Conservation (phyloP, 1,140 invertebrate genomes). For the Drosophila tani region DNA sequence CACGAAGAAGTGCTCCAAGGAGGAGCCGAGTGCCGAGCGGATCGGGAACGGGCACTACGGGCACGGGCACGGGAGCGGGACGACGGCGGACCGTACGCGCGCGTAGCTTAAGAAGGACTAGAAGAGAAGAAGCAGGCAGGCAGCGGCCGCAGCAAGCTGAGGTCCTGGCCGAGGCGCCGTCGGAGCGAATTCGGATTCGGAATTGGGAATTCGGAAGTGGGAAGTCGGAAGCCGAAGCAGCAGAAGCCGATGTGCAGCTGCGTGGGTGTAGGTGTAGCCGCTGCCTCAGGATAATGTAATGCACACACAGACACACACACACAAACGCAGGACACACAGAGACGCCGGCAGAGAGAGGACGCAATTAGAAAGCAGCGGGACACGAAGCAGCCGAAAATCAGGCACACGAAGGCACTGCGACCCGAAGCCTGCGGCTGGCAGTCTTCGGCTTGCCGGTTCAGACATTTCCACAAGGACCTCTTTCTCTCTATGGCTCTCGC, state of each 20-base stretch:
- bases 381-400: slow-evolving; percentile 71
- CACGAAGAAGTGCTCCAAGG: slow-evolving; percentile 71
- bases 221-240: slow-evolving; percentile 51
- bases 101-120: slow-evolving; percentile 84
- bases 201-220: slow-evolving; percentile 37
- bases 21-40: slow-evolving; percentile 62
- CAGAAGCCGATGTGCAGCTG: slow-evolving; percentile 48
- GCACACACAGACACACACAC: slow-evolving; percentile 54
- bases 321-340: slow-evolving; percentile 38
- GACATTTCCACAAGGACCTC: slow-evolving; percentile 26
- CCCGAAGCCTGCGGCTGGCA: slow-evolving; percentile 57
- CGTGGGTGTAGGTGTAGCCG: slow-evolving; percentile 51
- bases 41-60: slow-evolving; percentile 44
- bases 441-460: slow-evolving; percentile 60
- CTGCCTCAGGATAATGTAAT: slow-evolving; percentile 74
- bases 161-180: slow-evolving; percentile 47
- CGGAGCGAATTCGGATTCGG: slow-evolving; percentile 42
- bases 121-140: slow-evolving; percentile 83
- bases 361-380: slow-evolving; percentile 76
- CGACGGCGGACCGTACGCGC: slow-evolving; percentile 69
- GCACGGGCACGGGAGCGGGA: slow-evolving; percentile 24
- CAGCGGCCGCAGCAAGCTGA: slow-evolving; percentile 64
- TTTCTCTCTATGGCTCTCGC: slow-evolving; percentile 4
- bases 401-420: slow-evolving; percentile 28
- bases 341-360: slow-evolving; percentile 54